Evolutionary conservation across 2,888 invertebrate species (phyloP).

Genomic region (Eilema griseolum): DNA sequence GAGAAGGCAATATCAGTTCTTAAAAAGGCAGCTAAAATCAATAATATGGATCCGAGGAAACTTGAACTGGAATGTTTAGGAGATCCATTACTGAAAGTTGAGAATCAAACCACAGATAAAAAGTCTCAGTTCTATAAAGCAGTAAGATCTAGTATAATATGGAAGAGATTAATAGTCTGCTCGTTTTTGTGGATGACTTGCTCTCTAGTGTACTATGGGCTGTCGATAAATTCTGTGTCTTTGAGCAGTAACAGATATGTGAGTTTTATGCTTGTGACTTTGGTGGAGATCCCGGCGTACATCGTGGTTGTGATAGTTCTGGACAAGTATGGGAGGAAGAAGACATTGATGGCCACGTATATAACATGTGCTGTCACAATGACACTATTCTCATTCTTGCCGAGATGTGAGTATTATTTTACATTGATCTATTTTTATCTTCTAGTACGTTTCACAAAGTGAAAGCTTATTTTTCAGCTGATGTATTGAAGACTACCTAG

Average conservation of each 20-base stretch:
- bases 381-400: conserved; percentile 88
- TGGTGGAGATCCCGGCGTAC: conserved; percentile 92
- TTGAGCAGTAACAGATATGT: conserved; percentile 91
- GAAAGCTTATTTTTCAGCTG: too few species aligned
- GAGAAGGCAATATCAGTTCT: conserved; percentile 89
- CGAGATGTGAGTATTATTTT: conserved; percentile 81
- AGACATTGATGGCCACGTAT: conserved; percentile 88
- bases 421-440: not conserved
- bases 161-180: conserved; percentile 88
- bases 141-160: conserved; percentile 85
- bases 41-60: conserved; percentile 84
- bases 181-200: conserved; percentile 93
- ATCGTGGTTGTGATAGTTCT: conserved; percentile 89
- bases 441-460: too few species aligned
- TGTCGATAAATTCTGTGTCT: conserved; percentile 92
- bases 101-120: conserved; percentile 70
- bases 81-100: conserved; percentile 72
- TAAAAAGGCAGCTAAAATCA: conserved; percentile 89
- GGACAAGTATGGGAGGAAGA: conserved; percentile 89
- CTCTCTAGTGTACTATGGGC: conserved; percentile 92
- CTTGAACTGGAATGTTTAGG: conserved; percentile 80
- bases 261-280: conserved; percentile 90
- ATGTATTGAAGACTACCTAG: too few species aligned
- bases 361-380: conserved; percentile 88
- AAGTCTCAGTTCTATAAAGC: conserved; percentile 82